These are phyloP conservation scores for Otolemur crassicaudatus DNA, from an alignment of 2,797 vertebrate species.

Conservation along the genomic window DNA sequence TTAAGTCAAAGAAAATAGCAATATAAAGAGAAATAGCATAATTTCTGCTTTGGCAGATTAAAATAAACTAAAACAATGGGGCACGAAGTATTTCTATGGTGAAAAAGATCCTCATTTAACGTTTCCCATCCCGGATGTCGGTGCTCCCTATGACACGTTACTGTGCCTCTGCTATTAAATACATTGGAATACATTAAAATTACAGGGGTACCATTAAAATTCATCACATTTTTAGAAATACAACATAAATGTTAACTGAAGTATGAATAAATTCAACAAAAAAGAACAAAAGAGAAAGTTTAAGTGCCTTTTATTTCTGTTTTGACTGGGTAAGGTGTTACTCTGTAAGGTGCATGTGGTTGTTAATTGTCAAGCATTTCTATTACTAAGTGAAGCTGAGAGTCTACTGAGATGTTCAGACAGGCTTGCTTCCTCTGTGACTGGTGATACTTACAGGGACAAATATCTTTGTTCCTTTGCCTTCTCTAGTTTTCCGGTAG, in stretches of 20 bases:
- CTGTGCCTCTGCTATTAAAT: not conserved
- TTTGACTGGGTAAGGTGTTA: conserved; percentile 67
- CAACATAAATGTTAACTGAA: conserved; percentile 60
- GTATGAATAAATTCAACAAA: not conserved
- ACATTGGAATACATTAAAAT: conserved; percentile 23
- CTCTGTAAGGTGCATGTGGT: conserved; percentile 68
- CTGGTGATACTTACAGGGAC: conserved; percentile 71
- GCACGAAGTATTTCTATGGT: not conserved
- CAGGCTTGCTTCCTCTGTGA: conserved; percentile 79
- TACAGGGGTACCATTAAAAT: conserved; percentile 16
- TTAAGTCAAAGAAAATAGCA: not conserved
- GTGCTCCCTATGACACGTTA: not conserved
- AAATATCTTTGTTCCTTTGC: conserved; percentile 81
- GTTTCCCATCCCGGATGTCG: not conserved
- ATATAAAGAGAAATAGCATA: not conserved
- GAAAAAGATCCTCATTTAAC: not conserved
- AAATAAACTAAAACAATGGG: conserved; percentile 21
- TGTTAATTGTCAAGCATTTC: conserved; percentile 78
- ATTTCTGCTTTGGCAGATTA: not conserved
- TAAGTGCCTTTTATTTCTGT: conserved; percentile 66
- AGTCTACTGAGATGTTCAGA: conserved; percentile 79
- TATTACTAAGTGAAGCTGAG: conserved; percentile 72
- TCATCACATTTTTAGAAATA: conserved; percentile 66
- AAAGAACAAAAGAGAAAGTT: conserved; percentile 51
- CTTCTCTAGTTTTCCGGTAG: conserved; percentile 82